These are phyloP conservation scores for Nothocercus julius DNA, from an alignment of 2,113 vertebrate species.

Conservation along the genomic window DNA sequence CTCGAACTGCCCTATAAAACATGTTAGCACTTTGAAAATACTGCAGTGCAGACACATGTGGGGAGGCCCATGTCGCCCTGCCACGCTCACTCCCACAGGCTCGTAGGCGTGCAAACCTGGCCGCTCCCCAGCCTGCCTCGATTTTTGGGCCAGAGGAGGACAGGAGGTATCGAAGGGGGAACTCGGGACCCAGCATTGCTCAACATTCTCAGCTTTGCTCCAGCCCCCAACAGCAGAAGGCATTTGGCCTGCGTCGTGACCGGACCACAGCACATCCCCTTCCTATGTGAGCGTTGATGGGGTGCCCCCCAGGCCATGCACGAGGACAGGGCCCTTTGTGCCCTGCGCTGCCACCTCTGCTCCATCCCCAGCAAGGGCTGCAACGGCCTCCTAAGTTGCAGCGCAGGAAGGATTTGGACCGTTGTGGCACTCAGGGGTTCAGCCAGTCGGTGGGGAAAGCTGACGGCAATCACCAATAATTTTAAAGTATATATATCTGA, in stretches of 20 bases:
- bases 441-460: not conserved
- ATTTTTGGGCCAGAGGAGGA: not conserved
- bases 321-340: not conserved
- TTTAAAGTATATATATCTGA: not conserved
- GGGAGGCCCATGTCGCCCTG: not conserved
- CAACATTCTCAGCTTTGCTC: constrained; percentile 40
- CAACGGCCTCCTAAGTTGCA: no score
- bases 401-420: no score
- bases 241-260: not conserved
- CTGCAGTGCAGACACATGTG: not conserved
- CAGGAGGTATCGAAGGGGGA: not conserved
- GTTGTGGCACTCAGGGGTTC: not conserved
- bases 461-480: accelerated
- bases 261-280: not conserved
- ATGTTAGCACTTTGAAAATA: not conserved
- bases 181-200: not conserved
- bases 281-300: no score
- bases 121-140: not conserved
- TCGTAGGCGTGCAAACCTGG: not conserved
- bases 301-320: no score
- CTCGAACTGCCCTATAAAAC: not conserved
- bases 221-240: not conserved
- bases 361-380: no score
- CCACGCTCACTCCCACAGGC: not conserved
- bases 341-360: not conserved